phyloP scores from a whole-genome alignment of 2,888 invertebrate genomes.

The Sepiola atlantica region DNA sequence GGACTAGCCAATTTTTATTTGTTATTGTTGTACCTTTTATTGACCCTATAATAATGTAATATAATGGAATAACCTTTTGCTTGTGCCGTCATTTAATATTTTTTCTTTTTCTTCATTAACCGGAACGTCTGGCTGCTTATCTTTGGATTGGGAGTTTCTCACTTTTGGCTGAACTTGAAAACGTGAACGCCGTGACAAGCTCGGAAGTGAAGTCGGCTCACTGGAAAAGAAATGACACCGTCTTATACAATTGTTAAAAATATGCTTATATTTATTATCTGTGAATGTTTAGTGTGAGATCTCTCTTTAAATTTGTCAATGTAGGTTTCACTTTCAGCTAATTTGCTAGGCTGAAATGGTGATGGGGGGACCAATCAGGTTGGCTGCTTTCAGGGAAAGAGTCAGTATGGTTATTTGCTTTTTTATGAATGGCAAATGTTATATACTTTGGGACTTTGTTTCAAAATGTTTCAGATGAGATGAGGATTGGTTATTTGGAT shows the following conservation, averaged over 20 bases:
- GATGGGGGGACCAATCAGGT: neutral
- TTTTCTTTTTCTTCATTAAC: neutral
- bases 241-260: neutral
- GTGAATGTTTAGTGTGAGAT: neutral
- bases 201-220: neutral
- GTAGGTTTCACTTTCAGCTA: neutral
- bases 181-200: neutral
- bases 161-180: constrained; percentile 33
- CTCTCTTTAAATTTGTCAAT: neutral
- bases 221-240: neutral
- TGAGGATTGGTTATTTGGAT: too few species aligned
- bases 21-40: too few species aligned
- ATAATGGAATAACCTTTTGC: neutral
- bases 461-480: too few species aligned
- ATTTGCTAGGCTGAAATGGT: neutral
- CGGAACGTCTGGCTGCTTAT: neutral
- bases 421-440: too few species aligned
- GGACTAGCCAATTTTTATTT: too few species aligned
- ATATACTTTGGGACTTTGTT: too few species aligned
- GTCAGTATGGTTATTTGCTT: too few species aligned
- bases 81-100: neutral
- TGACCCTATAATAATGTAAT: too few species aligned
- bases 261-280: neutral
- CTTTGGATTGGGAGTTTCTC: neutral
- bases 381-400: neutral